Evolutionary conservation across 2,888 invertebrate species (phyloP), one percentile per base, ranked within the genome.

Genomic region (Parnassius glacialis): DNA sequence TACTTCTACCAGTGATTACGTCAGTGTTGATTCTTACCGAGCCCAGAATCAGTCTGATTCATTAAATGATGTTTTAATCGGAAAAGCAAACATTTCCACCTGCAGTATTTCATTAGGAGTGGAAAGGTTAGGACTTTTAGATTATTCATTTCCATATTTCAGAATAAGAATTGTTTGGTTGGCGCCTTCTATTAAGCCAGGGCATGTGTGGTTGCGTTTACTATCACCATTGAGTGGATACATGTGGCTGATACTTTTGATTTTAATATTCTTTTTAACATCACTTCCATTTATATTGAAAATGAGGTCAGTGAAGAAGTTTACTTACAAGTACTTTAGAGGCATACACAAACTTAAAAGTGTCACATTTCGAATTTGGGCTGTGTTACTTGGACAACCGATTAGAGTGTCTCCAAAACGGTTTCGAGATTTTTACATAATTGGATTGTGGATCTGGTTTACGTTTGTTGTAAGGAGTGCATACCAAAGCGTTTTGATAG

Each of bases 401-500:
- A 78, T 87, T 10, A 70, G 71, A 52, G 74, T 87, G 1, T 70
- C 73, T 10, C 87, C 85, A 2, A 77, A 66, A 65, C 74, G 77
- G n/a, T 87, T 87, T 51, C 71, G 87, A 65, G 87, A 87, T 70
- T 84, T 86, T 61, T 87, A 87, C 61, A 75, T 87, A 10, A 69
- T 87, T 12, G 69, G 75, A 16, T 59, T 87, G 25, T 88, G 87
- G 87, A 69, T 88, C 58, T 86, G 84, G 85, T 88, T 87, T 41
- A 82, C 85, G 1, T 88, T 87, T 64, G 82, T 86, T 1, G 74
- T 87, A 5, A 78, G 87, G 47, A 87, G 77, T 65, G 85, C 82
- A 10, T 87, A 87, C 61, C 87, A 87, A 67, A 87, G 85, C 62
- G 85, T 87, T 3, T 71, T 88, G 3, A 87, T 87, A 50, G 82